Conservation (phyloP, 2,113 vertebrate genomes). For the Tyrannus savana region DNA sequence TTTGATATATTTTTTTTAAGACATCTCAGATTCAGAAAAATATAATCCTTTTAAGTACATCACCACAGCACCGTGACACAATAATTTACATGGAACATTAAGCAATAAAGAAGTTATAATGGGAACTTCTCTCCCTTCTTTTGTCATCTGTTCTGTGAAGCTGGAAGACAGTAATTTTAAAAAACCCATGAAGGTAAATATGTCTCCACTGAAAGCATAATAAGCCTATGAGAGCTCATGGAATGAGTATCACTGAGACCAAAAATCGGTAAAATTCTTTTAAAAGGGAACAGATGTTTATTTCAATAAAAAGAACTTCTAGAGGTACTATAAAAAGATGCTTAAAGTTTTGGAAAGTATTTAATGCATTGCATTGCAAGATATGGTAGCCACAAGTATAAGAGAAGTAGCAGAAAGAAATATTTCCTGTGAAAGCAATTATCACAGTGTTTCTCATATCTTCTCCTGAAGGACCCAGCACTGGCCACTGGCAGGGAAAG, state of each 20-base stretch:
- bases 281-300: not conserved
- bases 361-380: not conserved
- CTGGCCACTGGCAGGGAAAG: slow-evolving; percentile 10
- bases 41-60: not conserved
- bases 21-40: not conserved
- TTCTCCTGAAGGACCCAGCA: not conserved
- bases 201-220: not conserved
- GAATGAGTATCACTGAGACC: not conserved
- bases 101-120: not conserved
- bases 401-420: not conserved
- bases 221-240: not conserved
- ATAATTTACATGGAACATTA: slow-evolving; percentile 36
- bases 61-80: not conserved
- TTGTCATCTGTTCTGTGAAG: slow-evolving; percentile 11
- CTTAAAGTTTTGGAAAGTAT: not conserved
- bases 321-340: not conserved
- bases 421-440: slow-evolving; percentile 42
- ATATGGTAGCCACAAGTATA: not conserved
- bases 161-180: slow-evolving; percentile 20
- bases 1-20: not conserved
- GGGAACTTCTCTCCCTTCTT: not conserved
- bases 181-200: not conserved
- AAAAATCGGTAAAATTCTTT: not conserved
- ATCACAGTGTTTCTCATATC: not conserved
- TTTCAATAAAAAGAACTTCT: not conserved